Evolutionary conservation across 35 echinoderm and acorn worm genomes (phyloP).

Genomic region (Stichopus chloronotus): DNA sequence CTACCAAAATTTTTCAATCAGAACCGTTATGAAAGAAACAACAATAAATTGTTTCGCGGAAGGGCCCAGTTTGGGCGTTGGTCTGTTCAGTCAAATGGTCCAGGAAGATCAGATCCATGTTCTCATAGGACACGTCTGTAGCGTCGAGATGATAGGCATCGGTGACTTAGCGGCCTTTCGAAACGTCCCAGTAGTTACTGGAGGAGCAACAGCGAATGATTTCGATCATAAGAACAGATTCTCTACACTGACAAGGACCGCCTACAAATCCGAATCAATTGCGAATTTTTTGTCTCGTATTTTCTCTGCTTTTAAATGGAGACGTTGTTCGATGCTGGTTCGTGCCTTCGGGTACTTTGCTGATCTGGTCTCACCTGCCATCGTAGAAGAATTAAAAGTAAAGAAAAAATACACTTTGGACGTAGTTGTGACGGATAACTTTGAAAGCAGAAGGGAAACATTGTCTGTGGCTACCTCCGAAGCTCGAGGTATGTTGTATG

Average conservation of each 20-base stretch:
- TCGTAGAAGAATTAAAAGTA: neutral
- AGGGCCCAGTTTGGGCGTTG: neutral
- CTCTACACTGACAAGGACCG: neutral
- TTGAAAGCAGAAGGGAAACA: neutral
- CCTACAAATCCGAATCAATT: neutral
- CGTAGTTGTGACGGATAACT: neutral
- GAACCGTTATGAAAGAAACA: neutral
- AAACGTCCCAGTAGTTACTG: neutral
- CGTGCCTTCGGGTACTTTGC: neutral
- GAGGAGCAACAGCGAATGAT: neutral
- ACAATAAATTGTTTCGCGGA: neutral
- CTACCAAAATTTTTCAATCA: neutral
- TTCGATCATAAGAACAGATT: neutral
- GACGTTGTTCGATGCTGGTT: neutral
- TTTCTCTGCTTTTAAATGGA: neutral
- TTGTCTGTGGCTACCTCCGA: neutral
- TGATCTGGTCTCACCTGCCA: neutral
- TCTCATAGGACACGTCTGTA: neutral
- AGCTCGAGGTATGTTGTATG: neutral
- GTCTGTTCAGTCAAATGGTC: neutral
- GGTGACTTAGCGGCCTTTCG: neutral
- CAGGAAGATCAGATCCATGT: neutral
- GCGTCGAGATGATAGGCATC: neutral
- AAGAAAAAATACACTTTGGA: slow-evolving; percentile 12
- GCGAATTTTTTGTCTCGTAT: neutral